These are phyloP conservation scores for Nasonia vitripennis DNA, from an alignment of 1,140 invertebrate species.

Conservation along the genomic window DNA sequence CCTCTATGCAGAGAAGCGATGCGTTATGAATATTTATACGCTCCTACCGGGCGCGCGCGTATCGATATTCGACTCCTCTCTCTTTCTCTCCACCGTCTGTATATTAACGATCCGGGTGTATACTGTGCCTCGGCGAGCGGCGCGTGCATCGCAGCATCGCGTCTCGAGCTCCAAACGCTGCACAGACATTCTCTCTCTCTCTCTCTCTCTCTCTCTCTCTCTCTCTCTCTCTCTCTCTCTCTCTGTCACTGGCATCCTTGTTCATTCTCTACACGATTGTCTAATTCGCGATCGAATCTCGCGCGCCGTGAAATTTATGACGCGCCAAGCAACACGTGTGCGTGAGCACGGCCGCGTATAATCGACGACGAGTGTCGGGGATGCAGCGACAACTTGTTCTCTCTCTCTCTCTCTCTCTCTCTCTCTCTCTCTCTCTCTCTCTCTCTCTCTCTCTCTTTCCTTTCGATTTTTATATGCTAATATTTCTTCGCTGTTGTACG, in stretches of 20 bases:
- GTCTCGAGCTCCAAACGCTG: not conserved
- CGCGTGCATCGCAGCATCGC: constrained; percentile 37
- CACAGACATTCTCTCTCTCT: no score
- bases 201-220: no score
- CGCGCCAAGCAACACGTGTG: constrained; percentile 39
- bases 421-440: not conserved
- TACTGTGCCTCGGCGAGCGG: not conserved
- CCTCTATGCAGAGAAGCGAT: constrained; percentile 56
- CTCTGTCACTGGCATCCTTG: not conserved
- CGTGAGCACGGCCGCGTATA: not conserved
- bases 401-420: not conserved
- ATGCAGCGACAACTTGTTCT: constrained; percentile 44
- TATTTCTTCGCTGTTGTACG: not conserved
- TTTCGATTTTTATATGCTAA: constrained; percentile 26
- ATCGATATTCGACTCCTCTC: constrained; percentile 28
- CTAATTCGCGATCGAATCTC: constrained; percentile 46
- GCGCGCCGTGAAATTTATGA: constrained; percentile 45
- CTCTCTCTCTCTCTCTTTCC: not conserved
- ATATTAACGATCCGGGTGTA: constrained; percentile 6
- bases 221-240: no score
- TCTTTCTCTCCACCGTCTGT: not conserved
- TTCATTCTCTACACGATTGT: constrained; percentile 31
- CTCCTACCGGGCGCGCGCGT: not conserved
- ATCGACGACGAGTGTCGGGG: constrained; percentile 17
- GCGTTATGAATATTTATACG: constrained; percentile 63